Base-by-base conservation (phyloP, 2,888 invertebrate species). In the Teleogryllus oceanicus region DNA sequence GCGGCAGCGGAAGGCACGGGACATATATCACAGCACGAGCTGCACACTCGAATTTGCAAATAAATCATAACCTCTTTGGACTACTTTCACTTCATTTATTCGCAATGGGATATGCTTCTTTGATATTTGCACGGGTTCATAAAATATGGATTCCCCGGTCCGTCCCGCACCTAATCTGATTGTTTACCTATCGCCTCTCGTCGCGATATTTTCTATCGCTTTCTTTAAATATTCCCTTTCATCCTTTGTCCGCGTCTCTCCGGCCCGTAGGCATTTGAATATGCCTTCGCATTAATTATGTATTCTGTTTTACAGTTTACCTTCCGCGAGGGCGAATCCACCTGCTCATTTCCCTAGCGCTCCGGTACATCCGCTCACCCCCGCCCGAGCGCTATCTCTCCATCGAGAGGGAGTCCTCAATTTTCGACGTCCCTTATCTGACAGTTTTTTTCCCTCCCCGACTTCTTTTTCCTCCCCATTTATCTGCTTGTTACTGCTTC, bases 221-320 rank as follows among this genome's bases (percentile, higher is more conserved):
- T 18, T 62, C 62, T n/a, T 62, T 62, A 62, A 62, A 62, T 62
- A 62, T 62, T 62, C 62, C n/a, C 62, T 62, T 62, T 62, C 62
- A 62, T 62, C 62, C 62, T 62, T 62, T 62, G 62, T 62, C 16
- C 62, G 62, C 62, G 13, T 18, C 62, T 13, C 62, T 62, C 62
- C 11, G 37, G 37, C 37, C 37, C 62, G 16, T 62, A 13, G 62
- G n/a, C 62, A 62, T 62, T 62, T 62, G 62, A 62, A 62, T 62
- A 62, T 62, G 62, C 62, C n/a, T 62, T 62, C 62, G 13, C n/a
- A 62, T 62, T 62, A n/a, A 62, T 62, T 62, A 62, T 62, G 62
- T 18, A 62, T 62, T 62, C 13, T 62, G 13, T 62, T 62, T 62
- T 62, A 62, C 62, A 13, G n/a, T 62, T 62, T 62, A 62, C 62